Evolutionary conservation across 2,888 invertebrate genomes (phyloP).

Genomic region (Plemyria rubiginata): DNA sequence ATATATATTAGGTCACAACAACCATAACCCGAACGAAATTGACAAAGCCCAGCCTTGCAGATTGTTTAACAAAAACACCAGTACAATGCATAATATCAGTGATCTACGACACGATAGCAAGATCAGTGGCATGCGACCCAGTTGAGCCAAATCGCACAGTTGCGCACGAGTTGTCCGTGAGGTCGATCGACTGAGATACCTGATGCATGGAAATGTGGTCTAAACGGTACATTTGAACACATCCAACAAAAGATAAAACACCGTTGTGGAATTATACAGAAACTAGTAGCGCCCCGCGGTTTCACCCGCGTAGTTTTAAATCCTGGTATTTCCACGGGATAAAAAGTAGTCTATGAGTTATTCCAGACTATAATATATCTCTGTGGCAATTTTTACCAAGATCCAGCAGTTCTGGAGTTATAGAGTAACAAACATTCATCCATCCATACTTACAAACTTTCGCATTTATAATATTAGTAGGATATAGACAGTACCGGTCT

Average conservation of each 20-base stretch:
- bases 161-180: conserved; percentile 48
- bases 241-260: neutral
- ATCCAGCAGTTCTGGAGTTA: no score
- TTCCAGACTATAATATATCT: no score
- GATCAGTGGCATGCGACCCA: conserved; percentile 51
- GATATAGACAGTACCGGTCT: no score
- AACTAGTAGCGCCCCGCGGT: no score
- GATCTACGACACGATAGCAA: conserved; percentile 40
- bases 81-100: conserved; percentile 18
- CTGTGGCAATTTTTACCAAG: no score
- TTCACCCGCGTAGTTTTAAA: no score
- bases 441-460: no score
- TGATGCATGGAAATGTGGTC: conserved; percentile 1
- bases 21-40: neutral
- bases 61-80: conserved; percentile 8
- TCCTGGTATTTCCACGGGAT: no score
- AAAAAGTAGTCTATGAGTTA: no score
- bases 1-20: conserved; percentile 1
- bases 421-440: no score
- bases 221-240: neutral
- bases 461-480: no score
- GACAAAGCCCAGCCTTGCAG: conserved; percentile 8
- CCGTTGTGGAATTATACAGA: neutral
- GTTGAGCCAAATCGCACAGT: conserved; percentile 40
- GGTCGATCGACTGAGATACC: conserved; percentile 18